Base-by-base conservation (phyloP, 2,888 invertebrate genomes). In the Drosophila multiciliata region DNA sequence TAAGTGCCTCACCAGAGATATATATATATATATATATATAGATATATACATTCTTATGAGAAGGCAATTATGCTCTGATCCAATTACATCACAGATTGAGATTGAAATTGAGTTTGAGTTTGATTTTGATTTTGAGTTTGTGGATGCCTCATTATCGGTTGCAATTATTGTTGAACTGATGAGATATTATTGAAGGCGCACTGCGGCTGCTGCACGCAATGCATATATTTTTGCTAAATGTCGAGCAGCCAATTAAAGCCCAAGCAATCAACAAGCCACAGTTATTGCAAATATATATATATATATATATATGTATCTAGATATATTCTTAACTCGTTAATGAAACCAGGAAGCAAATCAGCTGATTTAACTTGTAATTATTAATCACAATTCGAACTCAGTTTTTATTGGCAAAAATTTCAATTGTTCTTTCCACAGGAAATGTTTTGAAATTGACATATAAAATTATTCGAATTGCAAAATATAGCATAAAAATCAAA, bases 121-220 rank as follows among this genome's bases (percentile, higher is more conserved):
- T 33, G 40, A 4, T 8, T n/a, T 52, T 33, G 38, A 4, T 9
- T 40, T 33, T 52, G 20, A 40, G 53, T 64, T 58, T 49, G 58
- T n/a, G 35, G 45, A 45, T 62, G 62, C 45, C 69, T 64, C 60
- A 69, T 74, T 75, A 69, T 69, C 26, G 36, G 36, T 17, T 23
- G 45, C 61, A 64, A 68, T 68, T 60, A 60, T 53, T 58, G 71
- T 48, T 36, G 36, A 57, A 71, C 35, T 68, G 67, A 53, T 52
- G 32, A 45, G 45, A 23, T 45, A 15, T 23, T 53, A 49, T 58
- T 53, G 71, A 62, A 61, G 20, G 29, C 26, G 48, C 49, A 3
- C n/a, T 23, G 12, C 40, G 17, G 3, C 17, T 40, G n/a, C 40
- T 17, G 45, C 74, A 74, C 74, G 74, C 74, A 63, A 68, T 54